A percentile compares a stretch with the other conserved stretches of the same genome.
Evolutionary conservation across 1,140 invertebrate genomes (phyloP).

Genomic region (Probaryconus sp.): DNA sequence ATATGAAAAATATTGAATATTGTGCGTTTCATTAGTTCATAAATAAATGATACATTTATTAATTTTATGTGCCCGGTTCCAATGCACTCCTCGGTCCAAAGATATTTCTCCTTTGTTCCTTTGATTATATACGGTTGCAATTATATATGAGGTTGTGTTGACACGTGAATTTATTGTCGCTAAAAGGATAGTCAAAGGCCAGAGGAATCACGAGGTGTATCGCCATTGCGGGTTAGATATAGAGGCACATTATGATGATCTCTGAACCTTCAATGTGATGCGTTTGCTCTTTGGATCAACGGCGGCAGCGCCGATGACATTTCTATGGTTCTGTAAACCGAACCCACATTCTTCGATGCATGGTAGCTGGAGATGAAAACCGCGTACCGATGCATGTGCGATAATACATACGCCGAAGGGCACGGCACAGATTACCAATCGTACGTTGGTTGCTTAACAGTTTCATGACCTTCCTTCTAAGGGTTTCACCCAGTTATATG

Average conservation of each 20-base stretch:
- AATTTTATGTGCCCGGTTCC: no score
- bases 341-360: conserved; percentile 69
- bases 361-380: conserved; percentile 55
- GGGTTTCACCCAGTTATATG: no score
- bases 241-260: conserved; percentile 67
- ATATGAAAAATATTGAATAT: no score
- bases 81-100: no score
- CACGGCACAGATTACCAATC: conserved; percentile 39
- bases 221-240: conserved; percentile 21
- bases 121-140: conserved; percentile 54
- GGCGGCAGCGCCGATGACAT: conserved; percentile 64
- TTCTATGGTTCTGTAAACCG: conserved; percentile 65
- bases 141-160: conserved; percentile 56
- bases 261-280: conserved; percentile 73
- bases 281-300: conserved; percentile 66
- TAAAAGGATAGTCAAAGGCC: conserved; percentile 68
- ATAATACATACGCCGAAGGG: conserved; percentile 48
- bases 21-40: no score
- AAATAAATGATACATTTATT: no score
- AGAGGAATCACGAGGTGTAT: conserved; percentile 66
- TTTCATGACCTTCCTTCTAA: conserved; percentile 37
- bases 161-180: conserved; percentile 63
- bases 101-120: conserved; percentile 23
- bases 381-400: conserved; percentile 30
- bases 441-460: conserved; percentile 11